phyloP scores from a whole-genome alignment of 2,888 invertebrate species.

The Pyrrhia umbra region DNA sequence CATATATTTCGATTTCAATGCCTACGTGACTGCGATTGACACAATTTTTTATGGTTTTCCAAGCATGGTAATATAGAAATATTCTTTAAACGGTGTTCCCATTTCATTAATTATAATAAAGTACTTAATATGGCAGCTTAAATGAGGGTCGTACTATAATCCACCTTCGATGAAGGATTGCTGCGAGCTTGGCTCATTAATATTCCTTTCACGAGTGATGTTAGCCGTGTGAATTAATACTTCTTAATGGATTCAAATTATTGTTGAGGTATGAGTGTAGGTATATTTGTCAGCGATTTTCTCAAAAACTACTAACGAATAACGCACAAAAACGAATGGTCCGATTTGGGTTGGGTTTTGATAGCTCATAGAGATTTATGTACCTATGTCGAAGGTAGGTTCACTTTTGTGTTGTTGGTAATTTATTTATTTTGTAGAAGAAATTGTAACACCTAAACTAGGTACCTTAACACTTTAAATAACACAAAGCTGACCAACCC shows the following conservation, averaged over 20 bases:
- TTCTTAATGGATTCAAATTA: constrained; percentile 14
- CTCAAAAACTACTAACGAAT: too few relatives aligned
- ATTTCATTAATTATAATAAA: constrained; percentile 47
- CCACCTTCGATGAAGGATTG: constrained; percentile 30
- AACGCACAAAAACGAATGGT: too few relatives aligned
- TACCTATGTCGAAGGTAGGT: too few relatives aligned
- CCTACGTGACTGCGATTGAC: constrained; percentile 17
- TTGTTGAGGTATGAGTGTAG: not conserved
- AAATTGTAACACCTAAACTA: too few relatives aligned
- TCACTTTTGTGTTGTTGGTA: too few relatives aligned
- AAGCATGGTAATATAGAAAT: constrained; percentile 15
- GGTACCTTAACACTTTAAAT: too few relatives aligned
- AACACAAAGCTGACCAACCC: too few relatives aligned
- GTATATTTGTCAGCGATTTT: too few relatives aligned
- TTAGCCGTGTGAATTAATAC: constrained; percentile 10
- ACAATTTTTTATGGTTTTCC: constrained; percentile 25
- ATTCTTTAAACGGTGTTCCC: constrained; percentile 33
- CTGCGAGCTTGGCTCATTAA: constrained; percentile 27
- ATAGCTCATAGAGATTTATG: too few relatives aligned
- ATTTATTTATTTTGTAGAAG: too few relatives aligned
- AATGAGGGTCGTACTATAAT: constrained; percentile 30
- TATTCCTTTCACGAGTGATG: constrained; percentile 25
- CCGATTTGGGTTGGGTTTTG: too few relatives aligned
- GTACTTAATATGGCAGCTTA: constrained; percentile 36
- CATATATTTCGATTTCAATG: constrained; percentile 20